Conservation (phyloP, 1,140 invertebrate genomes). For the Andricus grossulariae region DNA sequence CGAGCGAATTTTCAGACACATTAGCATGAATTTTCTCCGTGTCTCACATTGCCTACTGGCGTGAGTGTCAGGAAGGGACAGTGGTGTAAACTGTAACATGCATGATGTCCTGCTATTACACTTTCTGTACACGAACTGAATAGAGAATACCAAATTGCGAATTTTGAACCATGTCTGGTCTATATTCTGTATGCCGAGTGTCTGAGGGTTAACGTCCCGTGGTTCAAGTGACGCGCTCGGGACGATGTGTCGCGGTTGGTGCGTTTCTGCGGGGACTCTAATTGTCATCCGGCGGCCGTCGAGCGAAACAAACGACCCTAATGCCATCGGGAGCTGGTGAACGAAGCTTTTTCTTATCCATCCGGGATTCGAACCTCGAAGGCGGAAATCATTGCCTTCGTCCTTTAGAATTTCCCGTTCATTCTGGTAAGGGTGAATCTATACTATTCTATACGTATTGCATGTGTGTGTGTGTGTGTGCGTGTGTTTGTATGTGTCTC, state of each 20-base stretch:
- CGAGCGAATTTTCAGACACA: constrained; percentile 25
- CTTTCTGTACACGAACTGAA: constrained; percentile 26
- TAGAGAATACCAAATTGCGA: neutral
- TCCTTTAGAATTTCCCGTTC: constrained; percentile 7
- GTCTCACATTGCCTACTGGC: constrained; percentile 16
- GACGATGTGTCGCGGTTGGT: constrained; percentile 16
- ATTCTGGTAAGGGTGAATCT: neutral
- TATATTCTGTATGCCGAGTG: neutral
- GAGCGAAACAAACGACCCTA: constrained; percentile 28
- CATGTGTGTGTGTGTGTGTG: neutral
- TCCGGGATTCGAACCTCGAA: constrained; percentile 7
- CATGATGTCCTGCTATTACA: constrained; percentile 13
- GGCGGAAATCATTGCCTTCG: constrained; percentile 8
- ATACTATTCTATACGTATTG: neutral
- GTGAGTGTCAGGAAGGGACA: constrained; percentile 19
- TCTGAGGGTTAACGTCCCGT: constrained; percentile 21
- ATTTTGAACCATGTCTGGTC: neutral
- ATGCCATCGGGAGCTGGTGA: constrained; percentile 13
- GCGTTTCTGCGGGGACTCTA: constrained; percentile 30
- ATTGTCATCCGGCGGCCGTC: constrained; percentile 20
- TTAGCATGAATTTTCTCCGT: constrained; percentile 24
- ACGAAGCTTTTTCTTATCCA: constrained; percentile 15
- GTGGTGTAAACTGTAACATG: neutral
- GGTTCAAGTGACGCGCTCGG: neutral
- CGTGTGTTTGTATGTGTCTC: neutral